A percentile compares a stretch with the other conserved stretches of the same genome.
These are phyloP conservation scores for Hyperoplus lanceolatus DNA, from an alignment of 2,797 vertebrate species.

Conservation along the genomic window DNA sequence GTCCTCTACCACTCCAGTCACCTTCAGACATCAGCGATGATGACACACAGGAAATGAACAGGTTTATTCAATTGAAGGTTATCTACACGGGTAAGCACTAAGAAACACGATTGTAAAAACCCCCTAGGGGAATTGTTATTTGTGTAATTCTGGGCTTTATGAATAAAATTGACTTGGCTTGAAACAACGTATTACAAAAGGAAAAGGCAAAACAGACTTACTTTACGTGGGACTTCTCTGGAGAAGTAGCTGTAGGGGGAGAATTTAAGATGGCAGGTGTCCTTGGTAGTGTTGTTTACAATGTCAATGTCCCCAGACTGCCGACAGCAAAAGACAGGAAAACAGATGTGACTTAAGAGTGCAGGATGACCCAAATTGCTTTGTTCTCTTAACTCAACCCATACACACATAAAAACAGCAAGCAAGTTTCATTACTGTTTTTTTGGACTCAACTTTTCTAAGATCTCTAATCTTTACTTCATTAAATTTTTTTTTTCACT, in stretches of 20 bases:
- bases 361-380: not conserved
- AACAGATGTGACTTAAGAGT: constrained; percentile 26
- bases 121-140: too few relatives aligned
- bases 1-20: constrained; percentile 93
- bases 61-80: not conserved
- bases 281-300: constrained; percentile 94
- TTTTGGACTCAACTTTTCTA: not conserved
- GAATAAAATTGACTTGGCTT: not conserved
- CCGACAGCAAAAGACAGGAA: constrained; percentile 49
- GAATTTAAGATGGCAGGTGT: constrained; percentile 95
- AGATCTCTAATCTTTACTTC: not conserved
- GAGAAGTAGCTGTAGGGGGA: constrained; percentile 98
- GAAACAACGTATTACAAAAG: not conserved
- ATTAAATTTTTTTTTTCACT: not conserved
- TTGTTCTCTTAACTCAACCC: not conserved
- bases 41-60: constrained; percentile 22
- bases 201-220: constrained; percentile 63
- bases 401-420: not conserved
- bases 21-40: constrained; percentile 79
- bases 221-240: constrained; percentile 94
- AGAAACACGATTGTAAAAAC: not conserved
- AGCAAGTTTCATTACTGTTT: too few relatives aligned
- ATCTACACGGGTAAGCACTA: not conserved
- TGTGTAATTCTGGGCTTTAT: too few relatives aligned
- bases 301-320: constrained; percentile 98